Base-by-base conservation (phyloP, 2,797 vertebrate species). In the Apogon hyalosoma region DNA sequence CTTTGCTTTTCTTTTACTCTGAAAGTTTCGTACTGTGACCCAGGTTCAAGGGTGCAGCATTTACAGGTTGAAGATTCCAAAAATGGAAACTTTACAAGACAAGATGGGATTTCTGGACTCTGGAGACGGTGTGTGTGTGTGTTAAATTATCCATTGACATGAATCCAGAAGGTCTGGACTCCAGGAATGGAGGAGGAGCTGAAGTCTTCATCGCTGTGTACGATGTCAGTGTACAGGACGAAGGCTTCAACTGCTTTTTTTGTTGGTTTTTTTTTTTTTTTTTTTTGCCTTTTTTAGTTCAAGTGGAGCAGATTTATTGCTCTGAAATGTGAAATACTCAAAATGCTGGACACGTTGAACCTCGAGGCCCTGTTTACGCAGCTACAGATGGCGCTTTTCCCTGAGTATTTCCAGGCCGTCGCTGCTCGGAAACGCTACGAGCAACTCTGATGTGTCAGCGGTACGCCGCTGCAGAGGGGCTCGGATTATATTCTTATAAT, bases 241-340 rank as follows among this genome's bases (percentile, higher is more conserved):
- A 47, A 9, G 4, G 24, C 24, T 28, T 28, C 24, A 28, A 28
- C 24, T 28, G 21, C 21, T 24, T 24, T 24, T 24, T 4, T 24
- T 24, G 2, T 24, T 24, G 21, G n/a, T n/a, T 28, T 28, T 3
- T 3, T 28, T 28, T 6, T 28, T 28, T 28, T 1, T 4, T 49
- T 42, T 60, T 67, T 15, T 56, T 28, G 18, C 63, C 52, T 48
- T 64, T 43, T 58, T 24, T 45, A 61, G 33, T 21, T 12, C 28
- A 15, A 10, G 0, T 28, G 7, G 56, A 65, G 64, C 63, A 14
- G 45, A 19, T 11, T 3, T 18, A 0, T 53, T 50, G 61, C 69
- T 80, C 48, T 24, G 47, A 79, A 91, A 86, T 88, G 85, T 89
- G 82, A 88, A 86, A 77, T 18, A 21, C 57, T 82, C n/a, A 50